Conservation (phyloP, 2,113 vertebrate species). For the Tychaedon coryphoeus region DNA sequence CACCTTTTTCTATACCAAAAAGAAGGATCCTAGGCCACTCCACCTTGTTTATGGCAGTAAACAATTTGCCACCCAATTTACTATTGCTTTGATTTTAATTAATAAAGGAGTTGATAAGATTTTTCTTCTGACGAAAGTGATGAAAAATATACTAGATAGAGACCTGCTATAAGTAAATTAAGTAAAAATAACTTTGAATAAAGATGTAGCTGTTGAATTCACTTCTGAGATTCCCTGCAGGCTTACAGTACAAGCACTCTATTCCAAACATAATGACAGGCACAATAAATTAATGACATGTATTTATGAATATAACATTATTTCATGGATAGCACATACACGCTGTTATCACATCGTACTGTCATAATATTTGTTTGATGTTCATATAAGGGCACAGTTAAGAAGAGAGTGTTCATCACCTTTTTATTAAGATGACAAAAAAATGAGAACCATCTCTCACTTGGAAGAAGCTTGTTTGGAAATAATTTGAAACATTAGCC, state of each 20-base stretch:
- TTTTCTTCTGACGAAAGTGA: neutral
- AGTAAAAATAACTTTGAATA: neutral
- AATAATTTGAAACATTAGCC: conserved; percentile 11
- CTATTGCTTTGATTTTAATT: neutral
- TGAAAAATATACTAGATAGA: neutral
- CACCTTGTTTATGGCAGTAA: neutral
- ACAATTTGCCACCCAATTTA: neutral
- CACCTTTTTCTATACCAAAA: neutral
- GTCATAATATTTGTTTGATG: neutral
- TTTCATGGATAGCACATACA: neutral
- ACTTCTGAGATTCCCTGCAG: neutral
- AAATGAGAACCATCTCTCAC: neutral
- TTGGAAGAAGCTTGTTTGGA: conserved; percentile 23
- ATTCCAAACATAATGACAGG: neutral
- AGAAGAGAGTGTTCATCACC: neutral
- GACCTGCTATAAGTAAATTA: neutral
- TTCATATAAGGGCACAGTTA: neutral
- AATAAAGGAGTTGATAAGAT: neutral
- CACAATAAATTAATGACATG: neutral
- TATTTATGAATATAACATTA: neutral
- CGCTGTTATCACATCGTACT: neutral
- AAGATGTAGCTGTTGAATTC: neutral
- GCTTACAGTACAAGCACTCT: neutral
- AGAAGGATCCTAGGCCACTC: neutral
- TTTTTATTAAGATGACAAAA: conserved; percentile 16